Evolutionary conservation across 2,797 vertebrate genomes (phyloP).

Genomic region (Novumbra hubbsi): DNA sequence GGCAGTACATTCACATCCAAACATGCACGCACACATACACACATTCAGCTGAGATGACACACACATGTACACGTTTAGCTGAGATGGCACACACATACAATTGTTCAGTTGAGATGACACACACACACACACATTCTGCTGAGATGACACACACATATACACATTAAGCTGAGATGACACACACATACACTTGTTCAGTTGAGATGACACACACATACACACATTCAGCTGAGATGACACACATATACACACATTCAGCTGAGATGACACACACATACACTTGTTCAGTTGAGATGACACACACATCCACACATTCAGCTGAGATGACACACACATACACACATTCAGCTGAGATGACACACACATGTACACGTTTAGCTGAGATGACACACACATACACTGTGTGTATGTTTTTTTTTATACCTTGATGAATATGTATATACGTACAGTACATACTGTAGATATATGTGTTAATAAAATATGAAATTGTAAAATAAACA

Average conservation of each 20-base stretch:
- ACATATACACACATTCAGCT: background rate
- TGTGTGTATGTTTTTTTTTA: too few species aligned
- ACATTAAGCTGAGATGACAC: too few species aligned
- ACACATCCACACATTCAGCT: constrained; percentile 50
- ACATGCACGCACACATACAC: constrained; percentile 33
- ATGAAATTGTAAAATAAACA: too few species aligned
- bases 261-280: too few species aligned
- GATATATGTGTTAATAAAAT: too few species aligned
- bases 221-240: background rate
- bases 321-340: too few species aligned
- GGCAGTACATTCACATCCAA: constrained; percentile 49
- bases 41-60: background rate
- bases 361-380: background rate
- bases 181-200: too few species aligned
- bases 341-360: too few species aligned
- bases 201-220: background rate
- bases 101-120: background rate
- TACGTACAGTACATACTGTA: too few species aligned
- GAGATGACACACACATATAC: background rate
- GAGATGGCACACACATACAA: background rate
- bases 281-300: too few species aligned
- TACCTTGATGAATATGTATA: too few species aligned
- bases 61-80: background rate
- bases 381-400: background rate
- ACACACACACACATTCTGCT: background rate